Evolutionary conservation across 2,888 invertebrate species (phyloP).

Genomic region (Xylota segnis): DNA sequence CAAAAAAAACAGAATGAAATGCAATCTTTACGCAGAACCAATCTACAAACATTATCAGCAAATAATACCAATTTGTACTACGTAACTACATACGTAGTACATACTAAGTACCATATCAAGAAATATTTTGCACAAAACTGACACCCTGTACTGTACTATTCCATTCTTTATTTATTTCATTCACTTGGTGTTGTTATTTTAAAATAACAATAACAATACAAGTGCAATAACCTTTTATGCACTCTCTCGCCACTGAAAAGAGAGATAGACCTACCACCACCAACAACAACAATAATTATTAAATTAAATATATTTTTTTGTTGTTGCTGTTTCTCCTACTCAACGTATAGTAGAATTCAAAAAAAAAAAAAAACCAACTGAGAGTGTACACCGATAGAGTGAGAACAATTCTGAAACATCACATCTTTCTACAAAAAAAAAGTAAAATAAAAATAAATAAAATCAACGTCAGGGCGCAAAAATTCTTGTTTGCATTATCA

Average conservation of each 20-base stretch:
- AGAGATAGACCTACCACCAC: constrained; percentile 5
- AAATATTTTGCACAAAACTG: no score
- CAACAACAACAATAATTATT: constrained; percentile 1
- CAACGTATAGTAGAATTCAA: constrained; percentile 7
- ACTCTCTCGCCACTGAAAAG: constrained; percentile 54
- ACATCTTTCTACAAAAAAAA: constrained; percentile 10
- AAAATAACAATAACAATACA: constrained; percentile 72
- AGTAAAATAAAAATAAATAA: constrained; percentile 20
- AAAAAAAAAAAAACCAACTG: constrained; percentile 36
- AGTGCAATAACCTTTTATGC: constrained; percentile 74
- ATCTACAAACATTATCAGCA: not conserved
- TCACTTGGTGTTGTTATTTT: constrained; percentile 60
- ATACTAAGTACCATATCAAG: not conserved
- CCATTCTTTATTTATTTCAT: constrained; percentile 50
- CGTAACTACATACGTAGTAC: constrained; percentile 19
- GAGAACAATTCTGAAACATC: constrained; percentile 35
- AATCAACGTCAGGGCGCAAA: constrained; percentile 55
- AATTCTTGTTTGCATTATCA: constrained; percentile 63
- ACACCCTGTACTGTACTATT: constrained; percentile 20
- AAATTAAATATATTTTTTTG: not conserved
- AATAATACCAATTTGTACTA: not conserved
- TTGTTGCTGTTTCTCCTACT: not conserved
- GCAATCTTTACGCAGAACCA: not conserved
- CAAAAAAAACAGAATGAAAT: not conserved
- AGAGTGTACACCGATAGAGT: constrained; percentile 44